Percentiles rank a stretch among this genome's conserved stretches.
These are phyloP conservation scores for Micoletzkya japonica DNA, from an alignment of 2,888 invertebrate species.

Conservation along the genomic window DNA sequence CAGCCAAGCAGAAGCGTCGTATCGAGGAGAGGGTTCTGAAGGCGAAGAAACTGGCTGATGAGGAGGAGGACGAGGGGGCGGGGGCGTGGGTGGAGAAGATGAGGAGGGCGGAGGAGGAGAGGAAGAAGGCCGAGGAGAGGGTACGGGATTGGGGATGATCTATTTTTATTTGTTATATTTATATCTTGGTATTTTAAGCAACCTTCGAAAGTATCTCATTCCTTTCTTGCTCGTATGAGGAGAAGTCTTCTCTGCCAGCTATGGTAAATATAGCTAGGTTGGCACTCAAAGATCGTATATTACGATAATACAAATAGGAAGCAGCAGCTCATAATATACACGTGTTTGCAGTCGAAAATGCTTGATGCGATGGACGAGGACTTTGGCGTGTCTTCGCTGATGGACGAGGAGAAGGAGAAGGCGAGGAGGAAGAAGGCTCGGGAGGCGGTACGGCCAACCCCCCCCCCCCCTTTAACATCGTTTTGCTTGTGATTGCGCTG, in stretches of 20 bases:
- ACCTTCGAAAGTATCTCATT: too few species aligned
- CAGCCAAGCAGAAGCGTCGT: constrained; percentile 79
- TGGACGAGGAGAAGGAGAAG: constrained; percentile 76
- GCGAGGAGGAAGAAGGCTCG: constrained; percentile 31
- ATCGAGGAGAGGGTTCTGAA: constrained; percentile 70
- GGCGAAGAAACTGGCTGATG: constrained; percentile 51
- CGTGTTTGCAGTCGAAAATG: constrained; percentile 77
- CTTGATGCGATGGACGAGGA: constrained; percentile 92
- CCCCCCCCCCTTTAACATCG: too few species aligned
- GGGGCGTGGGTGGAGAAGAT: constrained; percentile 81
- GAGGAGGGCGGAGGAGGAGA: constrained; percentile 78
- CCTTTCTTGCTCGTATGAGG: too few species aligned
- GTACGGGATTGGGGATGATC: constrained; percentile 14
- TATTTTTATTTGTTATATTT: too few species aligned
- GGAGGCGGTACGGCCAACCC: constrained; percentile 18
- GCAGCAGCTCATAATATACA: background rate
- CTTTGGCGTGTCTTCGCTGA: constrained; percentile 83
- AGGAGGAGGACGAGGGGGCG: constrained; percentile 41
- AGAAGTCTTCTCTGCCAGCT: background rate
- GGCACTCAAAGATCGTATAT: too few species aligned
- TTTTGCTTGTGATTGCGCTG: too few species aligned
- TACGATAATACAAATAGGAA: background rate
- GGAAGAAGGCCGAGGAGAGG: constrained; percentile 80
- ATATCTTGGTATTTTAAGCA: too few species aligned
- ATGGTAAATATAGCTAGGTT: background rate